Evolutionary conservation across 2,797 vertebrate genomes (phyloP), one percentile per base, ranked within the genome.

Genomic region (Myripristis jacobus): DNA sequence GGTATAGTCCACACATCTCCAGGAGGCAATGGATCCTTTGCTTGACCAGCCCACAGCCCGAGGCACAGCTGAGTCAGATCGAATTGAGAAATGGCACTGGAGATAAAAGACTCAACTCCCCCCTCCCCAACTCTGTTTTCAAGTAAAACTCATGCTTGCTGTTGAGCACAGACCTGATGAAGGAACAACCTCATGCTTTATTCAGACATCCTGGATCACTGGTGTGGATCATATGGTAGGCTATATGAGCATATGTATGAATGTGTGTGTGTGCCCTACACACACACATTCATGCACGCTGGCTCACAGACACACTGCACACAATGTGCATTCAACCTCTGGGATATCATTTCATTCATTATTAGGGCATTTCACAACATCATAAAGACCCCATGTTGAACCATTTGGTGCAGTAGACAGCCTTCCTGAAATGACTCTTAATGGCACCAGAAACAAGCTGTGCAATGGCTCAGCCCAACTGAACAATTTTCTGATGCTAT

Each of bases 51-150:
- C n/a, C 31, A 34, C 11, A 31, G 1, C 41, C 27, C 4, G 18
- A 69, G 63, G 48, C 1, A 7, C 1, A 34, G 64, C 34, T n/a
- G 52, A 76, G 22, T 75, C 72, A 76, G 27, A 22, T 38, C 7
- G 6, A 25, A 55, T 0, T 19, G 13, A 57, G 24, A 63, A 16
- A 31, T 19, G 4, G 41, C 2, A 1, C 16, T 12, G 38, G 38
- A 60, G 52, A 38, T 1, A 1, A 61, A 24, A 60, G 5, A 1
- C 46, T 22, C 0, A 1, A 47, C 6, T 29, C 2, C 16, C 15
- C 19, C 24, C 9, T 13, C 2, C 21, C 9, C 21, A n/a, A n/a
- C n/a, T n/a, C n/a, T n/a, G n/a, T n/a, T n/a, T 36, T 36, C 34
- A 36, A 5, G 8, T 31, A 5, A 31, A 31, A 8, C 34, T 36